These are phyloP conservation scores for Stylophora pistillata DNA, from an alignment of 64 coral and sea anemone genomes.

Conservation along the genomic window DNA sequence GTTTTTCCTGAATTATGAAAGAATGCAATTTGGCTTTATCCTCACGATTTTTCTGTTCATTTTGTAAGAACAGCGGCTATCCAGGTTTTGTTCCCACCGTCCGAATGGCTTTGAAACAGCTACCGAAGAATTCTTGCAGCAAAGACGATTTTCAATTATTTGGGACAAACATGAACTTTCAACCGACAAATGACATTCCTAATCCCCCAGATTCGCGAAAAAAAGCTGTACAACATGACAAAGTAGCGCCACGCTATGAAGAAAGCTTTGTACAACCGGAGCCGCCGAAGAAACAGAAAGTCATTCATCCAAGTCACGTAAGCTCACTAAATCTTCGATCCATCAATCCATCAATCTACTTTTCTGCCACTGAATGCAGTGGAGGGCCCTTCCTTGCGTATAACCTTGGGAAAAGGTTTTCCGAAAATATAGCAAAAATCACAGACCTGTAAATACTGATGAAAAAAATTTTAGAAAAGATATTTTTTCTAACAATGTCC, in stretches of 20 bases:
- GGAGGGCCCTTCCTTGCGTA: too few species aligned
- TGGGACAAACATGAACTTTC: constrained; percentile 25
- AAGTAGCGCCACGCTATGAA: background rate
- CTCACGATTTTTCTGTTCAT: too few species aligned
- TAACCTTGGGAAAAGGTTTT: too few species aligned
- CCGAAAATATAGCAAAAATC: too few species aligned
- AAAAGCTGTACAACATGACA: constrained; percentile 17
- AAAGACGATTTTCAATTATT: constrained; percentile 34
- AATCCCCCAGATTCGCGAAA: constrained; percentile 34
- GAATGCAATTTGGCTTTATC: too few species aligned
- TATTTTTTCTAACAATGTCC: too few species aligned
- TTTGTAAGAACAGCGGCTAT: background rate
- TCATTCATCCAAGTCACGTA: background rate
- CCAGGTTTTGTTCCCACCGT: background rate
- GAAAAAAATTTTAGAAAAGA: too few species aligned
- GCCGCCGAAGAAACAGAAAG: constrained; percentile 37
- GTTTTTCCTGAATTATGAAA: too few species aligned
- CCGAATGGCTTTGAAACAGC: constrained; percentile 9
- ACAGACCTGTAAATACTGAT: too few species aligned
- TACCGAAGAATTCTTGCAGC: background rate
- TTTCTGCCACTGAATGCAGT: too few species aligned
- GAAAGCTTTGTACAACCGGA: constrained; percentile 37
- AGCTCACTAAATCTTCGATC: background rate
- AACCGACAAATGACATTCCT: background rate
- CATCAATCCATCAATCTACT: too few species aligned